These are phyloP conservation scores for Propithecus coquereli DNA, from an alignment of 2,113 vertebrate genomes.

Conservation along the genomic window DNA sequence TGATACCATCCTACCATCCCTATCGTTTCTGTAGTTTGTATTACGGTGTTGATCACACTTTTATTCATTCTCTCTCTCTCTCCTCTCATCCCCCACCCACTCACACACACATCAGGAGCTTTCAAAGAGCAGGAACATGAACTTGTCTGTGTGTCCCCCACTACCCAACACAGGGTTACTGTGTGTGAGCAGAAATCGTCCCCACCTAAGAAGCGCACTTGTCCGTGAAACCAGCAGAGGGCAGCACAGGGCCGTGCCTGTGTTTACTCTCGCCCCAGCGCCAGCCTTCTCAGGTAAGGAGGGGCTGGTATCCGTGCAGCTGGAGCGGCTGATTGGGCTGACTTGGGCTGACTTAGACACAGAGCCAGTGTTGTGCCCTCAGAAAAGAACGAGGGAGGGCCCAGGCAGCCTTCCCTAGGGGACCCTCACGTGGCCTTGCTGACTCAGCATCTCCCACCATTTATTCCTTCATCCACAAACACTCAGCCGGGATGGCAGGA, in stretches of 20 bases:
- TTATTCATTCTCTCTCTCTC: neutral
- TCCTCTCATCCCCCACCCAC: neutral
- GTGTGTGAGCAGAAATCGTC: neutral
- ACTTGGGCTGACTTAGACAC: neutral
- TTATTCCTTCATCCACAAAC: neutral
- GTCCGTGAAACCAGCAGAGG: constrained; percentile 48
- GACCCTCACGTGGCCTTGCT: neutral
- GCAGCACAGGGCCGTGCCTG: constrained; percentile 4
- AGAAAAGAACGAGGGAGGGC: neutral
- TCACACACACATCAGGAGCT: neutral
- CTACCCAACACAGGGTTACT: neutral
- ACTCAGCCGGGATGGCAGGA: neutral
- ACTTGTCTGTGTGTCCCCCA: neutral
- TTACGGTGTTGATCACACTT: neutral
- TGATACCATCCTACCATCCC: neutral
- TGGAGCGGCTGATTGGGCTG: neutral
- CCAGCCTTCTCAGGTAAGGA: neutral
- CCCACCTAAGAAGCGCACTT: neutral
- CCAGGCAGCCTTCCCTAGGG: neutral
- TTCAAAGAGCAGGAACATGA: neutral
- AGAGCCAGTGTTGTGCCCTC: neutral
- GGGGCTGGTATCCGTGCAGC: neutral
- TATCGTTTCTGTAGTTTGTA: neutral
- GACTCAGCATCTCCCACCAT: neutral
- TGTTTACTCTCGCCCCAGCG: neutral